phyloP scores from a whole-genome alignment of 2,797 vertebrate species.

The Melanotaenia maccullochi region DNA sequence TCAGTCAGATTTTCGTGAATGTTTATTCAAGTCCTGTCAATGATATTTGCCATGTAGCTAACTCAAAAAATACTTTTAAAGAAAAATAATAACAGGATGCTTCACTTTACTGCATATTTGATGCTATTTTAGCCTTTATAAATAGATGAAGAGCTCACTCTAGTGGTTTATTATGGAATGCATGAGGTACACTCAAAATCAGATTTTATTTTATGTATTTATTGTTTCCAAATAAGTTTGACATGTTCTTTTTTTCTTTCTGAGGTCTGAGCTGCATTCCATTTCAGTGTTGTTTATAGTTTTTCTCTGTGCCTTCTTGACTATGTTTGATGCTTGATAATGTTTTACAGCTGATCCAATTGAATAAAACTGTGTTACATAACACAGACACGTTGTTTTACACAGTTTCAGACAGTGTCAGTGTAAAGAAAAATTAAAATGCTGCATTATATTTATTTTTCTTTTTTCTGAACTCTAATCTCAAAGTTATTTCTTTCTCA shows the following conservation, averaged over 20 bases:
- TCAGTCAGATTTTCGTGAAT: constrained; percentile 3
- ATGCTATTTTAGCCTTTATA: neutral
- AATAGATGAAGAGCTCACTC: constrained; percentile 60
- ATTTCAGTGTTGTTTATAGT: neutral
- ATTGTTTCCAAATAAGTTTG: neutral
- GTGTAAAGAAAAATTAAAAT: neutral
- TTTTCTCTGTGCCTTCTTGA: constrained; percentile 1
- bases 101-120: neutral
- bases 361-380: constrained; percentile 16
- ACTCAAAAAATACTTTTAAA: neutral
- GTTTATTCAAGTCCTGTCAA: neutral
- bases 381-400: neutral
- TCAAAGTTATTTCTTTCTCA: neutral
- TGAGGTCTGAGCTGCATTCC: neutral
- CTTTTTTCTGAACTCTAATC: neutral
- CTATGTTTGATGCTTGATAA: neutral
- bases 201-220: neutral
- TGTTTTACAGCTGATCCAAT: neutral
- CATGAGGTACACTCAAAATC: neutral
- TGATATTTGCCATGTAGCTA: neutral
- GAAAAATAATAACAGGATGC: neutral
- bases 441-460: neutral
- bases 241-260: neutral
- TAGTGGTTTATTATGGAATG: constrained; percentile 52
- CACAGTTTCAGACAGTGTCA: neutral